Percentiles rank a stretch among this genome's conserved stretches.
These are phyloP conservation scores for Xenotilapia flavipinnis DNA, from an alignment of 2,113 vertebrate genomes.

Conservation along the genomic window DNA sequence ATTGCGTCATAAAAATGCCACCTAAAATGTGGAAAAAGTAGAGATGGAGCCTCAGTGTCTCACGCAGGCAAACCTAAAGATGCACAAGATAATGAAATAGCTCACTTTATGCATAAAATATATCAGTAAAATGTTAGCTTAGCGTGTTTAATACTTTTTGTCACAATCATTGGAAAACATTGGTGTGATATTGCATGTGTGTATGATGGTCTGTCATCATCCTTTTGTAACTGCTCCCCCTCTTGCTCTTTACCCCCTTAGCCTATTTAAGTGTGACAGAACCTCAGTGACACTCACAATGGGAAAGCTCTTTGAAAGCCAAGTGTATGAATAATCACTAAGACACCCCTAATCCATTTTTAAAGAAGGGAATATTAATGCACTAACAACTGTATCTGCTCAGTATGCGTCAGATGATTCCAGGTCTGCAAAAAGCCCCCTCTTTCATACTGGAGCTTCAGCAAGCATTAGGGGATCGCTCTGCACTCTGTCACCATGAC, in stretches of 20 bases:
- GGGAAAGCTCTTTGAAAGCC: conserved; percentile 56
- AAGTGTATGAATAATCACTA: conserved; percentile 66
- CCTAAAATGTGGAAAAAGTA: not conserved
- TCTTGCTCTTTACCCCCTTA: conserved; percentile 27
- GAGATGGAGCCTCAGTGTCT: not conserved
- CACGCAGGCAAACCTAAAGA: not conserved
- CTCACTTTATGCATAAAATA: not conserved
- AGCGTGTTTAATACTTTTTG: not conserved
- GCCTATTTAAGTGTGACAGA: conserved; percentile 52
- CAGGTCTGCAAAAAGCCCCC: conserved; percentile 33
- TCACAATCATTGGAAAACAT: not conserved
- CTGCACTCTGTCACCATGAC: conserved; percentile 72
- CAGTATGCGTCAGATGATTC: conserved; percentile 35
- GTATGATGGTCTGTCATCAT: conserved; percentile 32
- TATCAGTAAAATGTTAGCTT: not conserved
- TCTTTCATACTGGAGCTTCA: conserved; percentile 13
- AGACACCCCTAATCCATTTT: conserved; percentile 54
- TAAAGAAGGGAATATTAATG: conserved; percentile 62
- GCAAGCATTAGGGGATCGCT: conserved; percentile 49
- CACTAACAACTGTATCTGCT: conserved; percentile 57
- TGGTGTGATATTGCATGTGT: conserved; percentile 12
- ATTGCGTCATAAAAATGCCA: not conserved
- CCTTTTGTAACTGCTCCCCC: not conserved
- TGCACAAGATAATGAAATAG: not conserved
- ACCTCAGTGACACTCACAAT: conserved; percentile 48